Percentiles rank a stretch among this genome's conserved stretches.
Conservation (phyloP, 2,113 vertebrate species). For the Aspiorhynchus laticeps region DNA sequence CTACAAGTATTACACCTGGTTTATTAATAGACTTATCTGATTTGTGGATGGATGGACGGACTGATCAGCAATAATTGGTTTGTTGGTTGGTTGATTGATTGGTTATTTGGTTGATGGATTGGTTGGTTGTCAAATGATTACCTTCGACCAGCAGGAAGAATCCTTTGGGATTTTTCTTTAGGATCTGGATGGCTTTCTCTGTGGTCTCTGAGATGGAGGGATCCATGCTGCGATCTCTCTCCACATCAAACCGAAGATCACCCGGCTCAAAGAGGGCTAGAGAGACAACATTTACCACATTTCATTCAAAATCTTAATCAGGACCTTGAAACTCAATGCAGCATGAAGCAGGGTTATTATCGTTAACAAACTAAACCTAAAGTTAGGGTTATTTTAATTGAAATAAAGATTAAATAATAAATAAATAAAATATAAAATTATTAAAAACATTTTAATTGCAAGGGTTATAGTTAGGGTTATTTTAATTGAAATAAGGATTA, state of each 20-base stretch:
- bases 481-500: no score
- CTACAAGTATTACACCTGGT: neutral
- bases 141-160: constrained; percentile 74
- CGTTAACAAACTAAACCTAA: neutral
- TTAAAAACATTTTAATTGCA: neutral
- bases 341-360: neutral
- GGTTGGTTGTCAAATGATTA: constrained; percentile 20
- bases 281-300: neutral
- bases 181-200: constrained; percentile 78
- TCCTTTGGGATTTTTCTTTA: constrained; percentile 77
- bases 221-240: constrained; percentile 72
- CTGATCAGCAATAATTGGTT: neutral
- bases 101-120: neutral
- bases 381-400: neutral
- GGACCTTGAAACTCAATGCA: neutral
- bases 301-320: neutral
- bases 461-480: neutral
- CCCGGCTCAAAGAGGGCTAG: constrained; percentile 78
- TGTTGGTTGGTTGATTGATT: neutral
- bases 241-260: constrained; percentile 72
- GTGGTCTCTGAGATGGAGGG: constrained; percentile 73
- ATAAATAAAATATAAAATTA: neutral
- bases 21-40: no score
- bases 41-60: neutral
- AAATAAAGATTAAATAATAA: neutral